Conservation (phyloP, 2,797 vertebrate genomes). For the Leptodactylus fallax region DNA sequence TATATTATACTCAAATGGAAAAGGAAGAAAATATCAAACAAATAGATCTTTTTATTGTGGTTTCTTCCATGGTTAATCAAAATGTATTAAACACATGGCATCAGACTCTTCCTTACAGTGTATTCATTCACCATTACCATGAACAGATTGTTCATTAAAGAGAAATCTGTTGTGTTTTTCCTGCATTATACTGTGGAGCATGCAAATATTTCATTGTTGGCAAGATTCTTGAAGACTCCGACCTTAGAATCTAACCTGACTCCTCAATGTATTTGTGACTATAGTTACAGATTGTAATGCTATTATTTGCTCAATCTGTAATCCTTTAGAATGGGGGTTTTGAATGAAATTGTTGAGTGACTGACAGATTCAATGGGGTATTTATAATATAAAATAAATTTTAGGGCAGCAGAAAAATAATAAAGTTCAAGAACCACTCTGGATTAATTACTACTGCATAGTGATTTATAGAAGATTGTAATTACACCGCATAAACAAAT, state of each 20-base stretch:
- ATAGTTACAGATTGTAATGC: slow-evolving; percentile 27
- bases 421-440: slow-evolving; percentile 23
- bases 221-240: slow-evolving; percentile 31
- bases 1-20: neutral
- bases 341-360: slow-evolving; percentile 61
- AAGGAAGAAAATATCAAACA: slow-evolving; percentile 28
- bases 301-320: slow-evolving; percentile 41
- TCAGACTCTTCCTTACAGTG: slow-evolving; percentile 39
- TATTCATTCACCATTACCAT: slow-evolving; percentile 57
- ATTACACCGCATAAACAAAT: slow-evolving; percentile 44
- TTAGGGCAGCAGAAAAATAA: slow-evolving; percentile 38
- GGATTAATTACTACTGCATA: slow-evolving; percentile 50
- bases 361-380: slow-evolving; percentile 38
- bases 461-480: slow-evolving; percentile 10
- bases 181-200: slow-evolving; percentile 55
- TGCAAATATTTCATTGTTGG: slow-evolving; percentile 67
- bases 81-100: slow-evolving; percentile 42
- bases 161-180: slow-evolving; percentile 61
- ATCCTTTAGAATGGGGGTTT: slow-evolving; percentile 55
- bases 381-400: neutral
- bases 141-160: slow-evolving; percentile 65
- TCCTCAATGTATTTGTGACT: slow-evolving; percentile 60
- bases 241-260: slow-evolving; percentile 57
- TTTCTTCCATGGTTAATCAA: slow-evolving; percentile 13
- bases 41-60: slow-evolving; percentile 3